Conservation (phyloP, 2,113 vertebrate species). For the Antechinus flavipes region DNA sequence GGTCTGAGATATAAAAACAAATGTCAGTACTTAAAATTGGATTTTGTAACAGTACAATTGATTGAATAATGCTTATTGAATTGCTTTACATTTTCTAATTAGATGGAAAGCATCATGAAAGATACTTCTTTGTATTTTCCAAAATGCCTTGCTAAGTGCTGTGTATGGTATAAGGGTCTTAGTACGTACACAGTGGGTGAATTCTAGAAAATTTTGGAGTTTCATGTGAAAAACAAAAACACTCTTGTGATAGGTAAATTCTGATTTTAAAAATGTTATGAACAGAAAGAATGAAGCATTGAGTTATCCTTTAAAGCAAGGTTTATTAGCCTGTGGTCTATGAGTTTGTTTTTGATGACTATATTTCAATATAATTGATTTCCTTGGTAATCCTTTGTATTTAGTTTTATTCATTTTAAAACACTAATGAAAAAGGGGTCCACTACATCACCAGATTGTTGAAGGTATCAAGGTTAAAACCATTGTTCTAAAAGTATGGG, state of each 20-base stretch:
- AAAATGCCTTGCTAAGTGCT: not conserved
- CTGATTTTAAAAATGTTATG: not conserved
- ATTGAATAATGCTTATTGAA: not conserved
- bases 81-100: not conserved
- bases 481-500: not conserved
- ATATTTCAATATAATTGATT: not conserved
- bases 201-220: not conserved
- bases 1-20: not conserved
- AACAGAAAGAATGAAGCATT: not conserved
- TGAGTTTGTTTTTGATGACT: not conserved
- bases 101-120: not conserved
- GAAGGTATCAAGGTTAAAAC: not conserved
- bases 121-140: not conserved
- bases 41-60: not conserved
- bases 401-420: not conserved
- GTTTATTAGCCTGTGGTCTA: not conserved
- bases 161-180: not conserved
- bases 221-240: not conserved
- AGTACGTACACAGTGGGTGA: not conserved
- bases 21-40: not conserved
- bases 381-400: not conserved
- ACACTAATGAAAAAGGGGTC: not conserved
- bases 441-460: not conserved
- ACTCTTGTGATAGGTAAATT: not conserved
- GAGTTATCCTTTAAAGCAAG: not conserved